A percentile compares a stretch with the other conserved stretches of the same genome.
Conservation (phyloP, 92 coral and sea anemone species). For the Zoanthus solanderi region DNA sequence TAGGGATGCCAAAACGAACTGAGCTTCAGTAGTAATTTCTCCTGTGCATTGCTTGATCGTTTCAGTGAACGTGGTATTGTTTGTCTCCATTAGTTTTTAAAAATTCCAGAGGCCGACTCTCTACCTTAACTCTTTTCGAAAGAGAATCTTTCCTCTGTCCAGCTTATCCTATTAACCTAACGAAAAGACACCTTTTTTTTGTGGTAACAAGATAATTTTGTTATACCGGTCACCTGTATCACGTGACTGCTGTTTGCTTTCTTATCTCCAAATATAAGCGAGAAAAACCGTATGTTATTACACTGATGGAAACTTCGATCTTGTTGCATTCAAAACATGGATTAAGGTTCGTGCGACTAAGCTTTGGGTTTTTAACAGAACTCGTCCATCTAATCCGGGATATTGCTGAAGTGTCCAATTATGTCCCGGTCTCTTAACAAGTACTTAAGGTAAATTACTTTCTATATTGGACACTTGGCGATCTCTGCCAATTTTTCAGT, state of each 20-base stretch:
- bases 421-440: not conserved
- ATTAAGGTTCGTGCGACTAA: not conserved
- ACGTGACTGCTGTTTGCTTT: not conserved
- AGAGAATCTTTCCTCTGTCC: not conserved
- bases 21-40: not conserved
- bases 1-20: constrained; percentile 11
- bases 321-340: not conserved
- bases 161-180: not conserved
- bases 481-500: not conserved
- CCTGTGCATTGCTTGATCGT: constrained; percentile 1
- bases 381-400: not conserved
- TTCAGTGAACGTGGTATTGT: not conserved
- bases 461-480: not conserved
- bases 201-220: not conserved
- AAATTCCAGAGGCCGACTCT: not conserved
- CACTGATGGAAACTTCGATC: not conserved
- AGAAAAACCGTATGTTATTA: not conserved
- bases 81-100: not conserved
- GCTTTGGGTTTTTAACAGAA: not conserved
- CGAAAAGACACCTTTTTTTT: not conserved
- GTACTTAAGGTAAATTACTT: not conserved
- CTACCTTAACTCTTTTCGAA: not conserved
- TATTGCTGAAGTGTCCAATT: not conserved
- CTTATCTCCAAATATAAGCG: not conserved
- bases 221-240: not conserved